A percentile compares a stretch with the other conserved stretches of the same genome.
Evolutionary conservation across 1,140 invertebrate species (phyloP).

Genomic region (Hypothenemus hampei): DNA sequence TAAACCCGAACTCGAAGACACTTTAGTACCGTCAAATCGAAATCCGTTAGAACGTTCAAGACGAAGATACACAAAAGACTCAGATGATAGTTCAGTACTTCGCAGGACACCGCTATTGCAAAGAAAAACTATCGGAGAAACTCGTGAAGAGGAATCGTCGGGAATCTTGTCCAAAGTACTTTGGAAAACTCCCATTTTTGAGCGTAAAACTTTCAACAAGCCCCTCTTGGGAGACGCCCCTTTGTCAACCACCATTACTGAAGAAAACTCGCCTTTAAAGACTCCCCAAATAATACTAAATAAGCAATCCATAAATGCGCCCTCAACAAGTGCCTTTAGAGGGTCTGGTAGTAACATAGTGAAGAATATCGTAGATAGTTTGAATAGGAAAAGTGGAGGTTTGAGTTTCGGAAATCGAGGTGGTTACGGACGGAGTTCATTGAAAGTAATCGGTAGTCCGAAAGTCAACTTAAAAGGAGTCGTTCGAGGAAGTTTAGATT

Average conservation of each 20-base stretch:
- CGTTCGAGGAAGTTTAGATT: conserved; percentile 18
- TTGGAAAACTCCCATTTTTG: conserved; percentile 29
- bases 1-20: neutral
- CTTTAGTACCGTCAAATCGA: neutral
- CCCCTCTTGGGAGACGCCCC: too few species aligned
- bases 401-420: conserved; percentile 33
- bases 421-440: conserved; percentile 38
- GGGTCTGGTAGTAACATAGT: conserved; percentile 30
- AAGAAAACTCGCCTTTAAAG: neutral
- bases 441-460: conserved; percentile 32
- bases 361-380: conserved; percentile 41
- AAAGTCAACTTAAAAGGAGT: conserved; percentile 28
- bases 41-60: conserved; percentile 4
- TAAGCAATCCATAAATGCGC: neutral
- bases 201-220: conserved; percentile 18
- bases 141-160: conserved; percentile 10
- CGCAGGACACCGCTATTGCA: conserved; percentile 20
- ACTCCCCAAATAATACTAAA: neutral
- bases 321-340: conserved; percentile 12
- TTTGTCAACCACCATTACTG: neutral
- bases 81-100: conserved; percentile 11
- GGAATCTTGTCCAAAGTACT: conserved; percentile 22
- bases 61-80: conserved; percentile 21
- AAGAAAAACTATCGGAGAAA: conserved; percentile 6
- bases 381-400: conserved; percentile 38